These are phyloP conservation scores for Fragum whitleyi DNA, from an alignment of 2,888 invertebrate genomes.

Conservation along the genomic window DNA sequence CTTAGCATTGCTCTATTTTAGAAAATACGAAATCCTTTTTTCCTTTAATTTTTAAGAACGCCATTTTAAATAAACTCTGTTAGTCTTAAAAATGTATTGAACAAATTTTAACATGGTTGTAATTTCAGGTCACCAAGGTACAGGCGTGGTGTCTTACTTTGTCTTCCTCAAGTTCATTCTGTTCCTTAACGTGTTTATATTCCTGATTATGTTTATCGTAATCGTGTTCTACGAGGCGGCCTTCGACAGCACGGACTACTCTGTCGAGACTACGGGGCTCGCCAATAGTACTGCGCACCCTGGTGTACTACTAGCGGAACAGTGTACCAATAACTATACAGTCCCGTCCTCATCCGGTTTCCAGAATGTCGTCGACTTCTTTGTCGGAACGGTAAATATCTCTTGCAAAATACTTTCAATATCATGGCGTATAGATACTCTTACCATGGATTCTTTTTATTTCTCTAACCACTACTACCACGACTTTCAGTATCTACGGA, in stretches of 20 bases:
- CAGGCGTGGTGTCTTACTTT: constrained; percentile 89
- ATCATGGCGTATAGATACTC: no score
- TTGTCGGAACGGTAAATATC: constrained; percentile 82
- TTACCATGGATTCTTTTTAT: no score
- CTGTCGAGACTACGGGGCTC: constrained; percentile 55
- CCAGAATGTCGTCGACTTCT: constrained; percentile 73
- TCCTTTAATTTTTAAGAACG: no score
- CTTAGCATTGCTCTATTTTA: no score
- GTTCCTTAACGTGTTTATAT: constrained; percentile 91
- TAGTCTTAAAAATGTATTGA: no score
- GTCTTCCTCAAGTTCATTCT: constrained; percentile 94
- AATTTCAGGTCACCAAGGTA: constrained; percentile 80
- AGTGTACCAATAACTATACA: constrained; percentile 69
- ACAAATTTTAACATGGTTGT: no score
- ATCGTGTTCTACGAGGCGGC: constrained; percentile 88
- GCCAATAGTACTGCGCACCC: constrained; percentile 40
- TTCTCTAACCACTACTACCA: no score
- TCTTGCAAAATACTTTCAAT: constrained; percentile 44
- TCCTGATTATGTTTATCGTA: constrained; percentile 89
- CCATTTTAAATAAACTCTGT: no score
- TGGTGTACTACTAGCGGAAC: constrained; percentile 50
- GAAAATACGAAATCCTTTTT: no score
- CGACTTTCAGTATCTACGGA: no score
- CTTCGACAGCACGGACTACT: constrained; percentile 56
- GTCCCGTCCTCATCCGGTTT: constrained; percentile 67